A percentile compares a stretch with the other conserved stretches of the same genome.
Evolutionary conservation across 2,888 invertebrate species (phyloP).

Genomic region (Stratiomys singularior): DNA sequence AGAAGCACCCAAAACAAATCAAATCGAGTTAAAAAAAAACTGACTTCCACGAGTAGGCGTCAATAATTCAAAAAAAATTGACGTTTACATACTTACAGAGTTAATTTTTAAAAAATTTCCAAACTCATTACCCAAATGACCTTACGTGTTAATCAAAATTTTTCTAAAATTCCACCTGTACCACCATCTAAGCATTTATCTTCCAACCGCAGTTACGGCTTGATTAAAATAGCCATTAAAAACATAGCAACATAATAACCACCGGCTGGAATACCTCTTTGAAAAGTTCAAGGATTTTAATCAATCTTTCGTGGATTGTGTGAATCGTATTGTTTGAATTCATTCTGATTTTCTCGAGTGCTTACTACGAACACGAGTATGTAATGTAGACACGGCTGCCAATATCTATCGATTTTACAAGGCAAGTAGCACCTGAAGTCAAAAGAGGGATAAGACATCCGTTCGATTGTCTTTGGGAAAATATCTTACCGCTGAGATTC

Average conservation of each 20-base stretch:
- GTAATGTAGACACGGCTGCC: neutral
- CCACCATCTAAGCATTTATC: neutral
- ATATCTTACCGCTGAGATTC: neutral
- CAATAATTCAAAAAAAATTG: no score
- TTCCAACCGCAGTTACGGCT: neutral
- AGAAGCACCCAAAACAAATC: no score
- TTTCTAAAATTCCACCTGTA: neutral
- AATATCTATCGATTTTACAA: neutral
- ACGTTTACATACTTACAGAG: no score
- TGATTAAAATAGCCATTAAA: neutral
- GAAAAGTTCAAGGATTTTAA: slow-evolving; percentile 32
- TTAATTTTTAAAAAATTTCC: no score
- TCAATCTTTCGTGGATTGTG: neutral
- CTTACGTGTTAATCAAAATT: neutral
- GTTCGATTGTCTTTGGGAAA: neutral
- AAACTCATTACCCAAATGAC: neutral
- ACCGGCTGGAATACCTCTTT: neutral
- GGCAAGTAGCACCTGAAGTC: neutral
- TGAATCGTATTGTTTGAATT: neutral
- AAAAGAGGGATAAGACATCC: neutral
- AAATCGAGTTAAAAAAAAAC: no score
- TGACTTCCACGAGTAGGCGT: no score
- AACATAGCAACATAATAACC: neutral
- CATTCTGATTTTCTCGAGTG: neutral
- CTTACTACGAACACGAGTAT: neutral